Conservation (phyloP, 1,140 invertebrate species). For the Oppia nitens region DNA sequence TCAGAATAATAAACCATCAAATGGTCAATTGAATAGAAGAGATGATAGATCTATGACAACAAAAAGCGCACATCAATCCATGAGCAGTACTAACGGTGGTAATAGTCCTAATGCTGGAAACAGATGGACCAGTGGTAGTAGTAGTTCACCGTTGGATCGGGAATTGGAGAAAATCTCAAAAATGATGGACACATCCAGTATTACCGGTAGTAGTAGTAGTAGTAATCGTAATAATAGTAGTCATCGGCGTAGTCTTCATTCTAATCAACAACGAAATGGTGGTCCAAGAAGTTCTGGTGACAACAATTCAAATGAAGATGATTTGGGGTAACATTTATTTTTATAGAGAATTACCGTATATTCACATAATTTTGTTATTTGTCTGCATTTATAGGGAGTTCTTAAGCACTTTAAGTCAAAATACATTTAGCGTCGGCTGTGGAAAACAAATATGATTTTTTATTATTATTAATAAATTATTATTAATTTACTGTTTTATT, state of each 20-base stretch:
- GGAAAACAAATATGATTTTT: background rate
- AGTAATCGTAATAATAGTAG: no score
- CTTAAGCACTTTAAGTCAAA: background rate
- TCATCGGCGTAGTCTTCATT: no score
- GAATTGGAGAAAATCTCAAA: conserved; percentile 14
- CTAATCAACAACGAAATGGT: no score
- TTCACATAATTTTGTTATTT: background rate
- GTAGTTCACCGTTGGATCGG: conserved; percentile 7
- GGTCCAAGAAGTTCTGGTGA: background rate
- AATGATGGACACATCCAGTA: conserved; percentile 8
- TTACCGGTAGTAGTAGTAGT: no score
- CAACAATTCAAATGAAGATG: background rate
- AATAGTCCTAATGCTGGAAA: background rate
- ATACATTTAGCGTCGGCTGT: background rate
- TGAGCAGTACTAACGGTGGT: background rate
- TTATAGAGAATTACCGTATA: background rate
- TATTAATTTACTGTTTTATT: no score
- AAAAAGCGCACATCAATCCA: background rate
- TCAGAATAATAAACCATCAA: no score
- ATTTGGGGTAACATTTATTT: conserved; percentile 6
- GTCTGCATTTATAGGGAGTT: background rate
- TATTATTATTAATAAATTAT: no score
- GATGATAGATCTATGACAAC: no score
- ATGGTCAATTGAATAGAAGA: no score
- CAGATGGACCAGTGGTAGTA: no score